A percentile compares a stretch with the other conserved stretches of the same genome.
These are phyloP conservation scores for Cyanoderma ruficeps DNA, from an alignment of 2,113 vertebrate genomes.

Conservation along the genomic window DNA sequence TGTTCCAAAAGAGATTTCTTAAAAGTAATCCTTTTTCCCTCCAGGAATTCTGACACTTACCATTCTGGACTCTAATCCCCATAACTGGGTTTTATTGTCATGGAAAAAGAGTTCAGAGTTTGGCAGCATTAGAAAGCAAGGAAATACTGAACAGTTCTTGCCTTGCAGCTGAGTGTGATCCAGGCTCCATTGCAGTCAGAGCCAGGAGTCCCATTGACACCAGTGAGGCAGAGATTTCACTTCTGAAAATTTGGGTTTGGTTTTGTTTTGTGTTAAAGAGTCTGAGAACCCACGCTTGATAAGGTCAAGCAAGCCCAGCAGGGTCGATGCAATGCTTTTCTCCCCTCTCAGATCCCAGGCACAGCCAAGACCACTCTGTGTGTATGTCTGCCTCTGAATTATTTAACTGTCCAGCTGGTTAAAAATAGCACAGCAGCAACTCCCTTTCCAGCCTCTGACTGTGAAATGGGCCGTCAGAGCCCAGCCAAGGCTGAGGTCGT, in stretches of 20 bases:
- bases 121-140: neutral
- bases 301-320: constrained; percentile 7
- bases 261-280: neutral
- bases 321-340: neutral
- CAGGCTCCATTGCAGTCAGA: neutral
- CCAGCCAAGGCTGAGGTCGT: constrained; percentile 30
- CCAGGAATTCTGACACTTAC: neutral
- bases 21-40: neutral
- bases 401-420: constrained; percentile 52
- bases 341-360: neutral
- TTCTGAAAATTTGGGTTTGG: neutral
- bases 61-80: neutral
- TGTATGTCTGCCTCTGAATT: constrained; percentile 26
- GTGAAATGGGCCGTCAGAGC: neutral
- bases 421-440: constrained; percentile 63
- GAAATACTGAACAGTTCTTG: neutral
- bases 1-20: neutral
- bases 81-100: neutral
- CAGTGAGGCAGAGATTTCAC: neutral
- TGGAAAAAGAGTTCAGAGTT: neutral
- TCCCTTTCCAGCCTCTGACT: constrained; percentile 45
- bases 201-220: neutral
- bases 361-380: neutral
- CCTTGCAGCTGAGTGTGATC: neutral
- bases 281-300: neutral